A percentile compares a stretch with the other conserved stretches of the same genome.
These are phyloP conservation scores for Eupithecia tripunctaria DNA, from an alignment of 2,888 invertebrate species.

Conservation along the genomic window DNA sequence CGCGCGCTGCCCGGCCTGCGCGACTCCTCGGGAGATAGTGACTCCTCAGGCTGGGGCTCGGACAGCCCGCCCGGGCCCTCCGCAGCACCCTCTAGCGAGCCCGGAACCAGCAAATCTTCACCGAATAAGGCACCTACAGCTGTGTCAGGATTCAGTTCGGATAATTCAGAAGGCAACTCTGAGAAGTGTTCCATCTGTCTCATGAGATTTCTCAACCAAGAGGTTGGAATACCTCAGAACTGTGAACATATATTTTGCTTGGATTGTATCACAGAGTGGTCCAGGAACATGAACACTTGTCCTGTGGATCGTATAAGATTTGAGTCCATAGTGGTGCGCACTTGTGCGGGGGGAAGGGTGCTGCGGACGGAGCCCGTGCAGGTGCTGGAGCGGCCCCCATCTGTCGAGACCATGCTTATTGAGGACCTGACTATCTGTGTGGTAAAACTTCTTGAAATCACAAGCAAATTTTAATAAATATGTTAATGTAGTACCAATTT, in stretches of 20 bases:
- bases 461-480: neutral
- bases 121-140: conserved; percentile 44
- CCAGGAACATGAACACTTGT: conserved; percentile 97
- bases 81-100: conserved; percentile 17
- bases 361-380: conserved; percentile 87
- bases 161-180: conserved; percentile 88
- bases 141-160: conserved; percentile 77
- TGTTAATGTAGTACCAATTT: neutral
- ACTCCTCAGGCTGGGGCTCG: conserved; percentile 64
- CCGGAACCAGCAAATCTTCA: conserved; percentile 37
- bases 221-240: conserved; percentile 92
- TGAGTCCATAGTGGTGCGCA: conserved; percentile 89
- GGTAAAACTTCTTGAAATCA: conserved; percentile 58
- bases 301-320: conserved; percentile 95
- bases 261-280: conserved; percentile 96
- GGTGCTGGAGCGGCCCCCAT: conserved; percentile 77
- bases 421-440: conserved; percentile 91
- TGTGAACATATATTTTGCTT: conserved; percentile 96
- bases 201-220: conserved; percentile 89
- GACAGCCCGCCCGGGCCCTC: conserved; percentile 51
- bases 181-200: conserved; percentile 97
- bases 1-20: conserved; percentile 66
- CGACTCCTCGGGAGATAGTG: conserved; percentile 72
- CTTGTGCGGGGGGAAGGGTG: conserved; percentile 87
- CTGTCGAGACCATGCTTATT: conserved; percentile 74